These are phyloP conservation scores for Drosophila persimilis DNA, from an alignment of 1,140 invertebrate species.

Conservation along the genomic window DNA sequence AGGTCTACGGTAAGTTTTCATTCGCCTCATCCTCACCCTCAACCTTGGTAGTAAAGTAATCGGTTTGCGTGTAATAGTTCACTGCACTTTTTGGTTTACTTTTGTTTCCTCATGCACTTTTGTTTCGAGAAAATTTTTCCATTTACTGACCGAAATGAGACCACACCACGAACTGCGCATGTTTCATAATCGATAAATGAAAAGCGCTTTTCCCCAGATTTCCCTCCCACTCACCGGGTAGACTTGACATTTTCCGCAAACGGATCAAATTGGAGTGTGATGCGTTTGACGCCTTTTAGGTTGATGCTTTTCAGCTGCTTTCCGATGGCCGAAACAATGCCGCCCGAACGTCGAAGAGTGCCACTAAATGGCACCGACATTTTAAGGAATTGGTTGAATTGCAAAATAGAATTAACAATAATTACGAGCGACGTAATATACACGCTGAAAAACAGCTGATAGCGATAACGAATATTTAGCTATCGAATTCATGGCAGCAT, in stretches of 20 bases:
- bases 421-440: constrained; percentile 20
- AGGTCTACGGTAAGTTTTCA: constrained; percentile 84
- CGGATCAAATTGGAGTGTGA: constrained; percentile 92
- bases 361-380: constrained; percentile 89
- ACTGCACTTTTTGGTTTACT: constrained; percentile 50
- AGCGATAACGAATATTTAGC: constrained; percentile 11
- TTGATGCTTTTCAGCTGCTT: constrained; percentile 89
- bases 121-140: constrained; percentile 62
- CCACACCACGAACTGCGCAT: constrained; percentile 56
- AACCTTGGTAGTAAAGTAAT: not conserved
- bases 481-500: not conserved
- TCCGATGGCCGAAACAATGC: constrained; percentile 87
- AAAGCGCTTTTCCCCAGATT: constrained; percentile 71
- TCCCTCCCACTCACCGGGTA: constrained; percentile 86
- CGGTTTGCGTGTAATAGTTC: constrained; percentile 23
- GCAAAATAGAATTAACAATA: constrained; percentile 23
- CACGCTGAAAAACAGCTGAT: constrained; percentile 37
- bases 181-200: constrained; percentile 71
- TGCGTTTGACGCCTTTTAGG: constrained; percentile 90
- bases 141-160: constrained; percentile 27
- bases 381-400: constrained; percentile 13
- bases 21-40: not conserved
- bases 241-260: constrained; percentile 88
- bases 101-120: constrained; percentile 50
- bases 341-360: constrained; percentile 85